phyloP scores from a whole-genome alignment of 2,888 invertebrate species.

The Tenthredo scrophulariae region DNA sequence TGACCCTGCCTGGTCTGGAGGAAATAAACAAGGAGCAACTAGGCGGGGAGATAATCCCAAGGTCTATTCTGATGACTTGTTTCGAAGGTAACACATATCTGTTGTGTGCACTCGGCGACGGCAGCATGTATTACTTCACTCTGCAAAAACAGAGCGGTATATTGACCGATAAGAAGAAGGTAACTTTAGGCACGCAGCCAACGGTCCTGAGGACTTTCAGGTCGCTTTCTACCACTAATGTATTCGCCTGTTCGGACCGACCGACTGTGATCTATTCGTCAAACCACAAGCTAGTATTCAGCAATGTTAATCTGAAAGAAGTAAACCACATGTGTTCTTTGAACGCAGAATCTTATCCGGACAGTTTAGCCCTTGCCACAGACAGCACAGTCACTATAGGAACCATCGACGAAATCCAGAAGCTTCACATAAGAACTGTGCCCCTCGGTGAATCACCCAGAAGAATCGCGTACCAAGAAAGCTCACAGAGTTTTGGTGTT shows the following conservation, averaged over 20 bases:
- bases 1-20: constrained; percentile 89
- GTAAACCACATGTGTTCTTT: constrained; percentile 99
- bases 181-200: constrained; percentile 98
- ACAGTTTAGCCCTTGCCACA: constrained; percentile 93
- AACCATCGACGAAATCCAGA: constrained; percentile 99
- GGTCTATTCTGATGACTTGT: constrained; percentile 96
- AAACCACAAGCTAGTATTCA: constrained; percentile 98
- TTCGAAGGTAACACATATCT: constrained; percentile 95
- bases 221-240: constrained; percentile 94
- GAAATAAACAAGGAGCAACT: constrained; percentile 93
- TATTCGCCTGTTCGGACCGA: constrained; percentile 99
- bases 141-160: constrained; percentile 88
- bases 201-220: constrained; percentile 95
- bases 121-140: constrained; percentile 97
- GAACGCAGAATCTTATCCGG: constrained; percentile 96
- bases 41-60: constrained; percentile 97
- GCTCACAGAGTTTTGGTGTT: constrained; percentile 96
- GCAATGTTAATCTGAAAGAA: constrained; percentile 97
- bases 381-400: constrained; percentile 95
- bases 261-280: constrained; percentile 99
- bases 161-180: constrained; percentile 94
- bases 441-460: constrained; percentile 96
- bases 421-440: constrained; percentile 97
- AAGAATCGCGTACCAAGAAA: constrained; percentile 96
- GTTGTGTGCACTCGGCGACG: constrained; percentile 97